A percentile compares a stretch with the other conserved stretches of the same genome.
phyloP scores from a whole-genome alignment of 1,140 invertebrate species.

The Eulimnadia texana region DNA sequence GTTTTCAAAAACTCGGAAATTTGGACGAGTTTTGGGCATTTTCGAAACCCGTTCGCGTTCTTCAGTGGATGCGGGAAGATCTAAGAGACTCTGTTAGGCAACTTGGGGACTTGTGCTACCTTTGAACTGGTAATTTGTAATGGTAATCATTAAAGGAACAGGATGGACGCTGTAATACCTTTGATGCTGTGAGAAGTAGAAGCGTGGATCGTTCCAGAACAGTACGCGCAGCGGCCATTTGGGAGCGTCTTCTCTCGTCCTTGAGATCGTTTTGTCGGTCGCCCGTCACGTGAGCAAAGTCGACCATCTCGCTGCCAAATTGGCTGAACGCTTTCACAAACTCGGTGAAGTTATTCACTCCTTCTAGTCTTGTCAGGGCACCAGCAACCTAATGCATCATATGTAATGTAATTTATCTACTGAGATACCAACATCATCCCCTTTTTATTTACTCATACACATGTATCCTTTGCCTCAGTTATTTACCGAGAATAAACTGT shows the following conservation, averaged over 20 bases:
- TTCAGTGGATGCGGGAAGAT: no score
- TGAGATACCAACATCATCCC: no score
- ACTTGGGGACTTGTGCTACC: no score
- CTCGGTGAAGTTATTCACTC: constrained; percentile 92
- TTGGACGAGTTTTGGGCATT: no score
- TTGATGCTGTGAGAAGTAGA: constrained; percentile 91
- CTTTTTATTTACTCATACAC: no score
- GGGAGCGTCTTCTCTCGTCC: constrained; percentile 82
- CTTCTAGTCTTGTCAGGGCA: constrained; percentile 74
- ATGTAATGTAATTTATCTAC: background rate
- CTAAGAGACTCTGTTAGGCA: no score
- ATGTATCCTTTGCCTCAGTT: no score
- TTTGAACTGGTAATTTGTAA: no score
- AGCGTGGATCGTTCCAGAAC: constrained; percentile 94
- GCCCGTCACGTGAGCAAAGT: constrained; percentile 82
- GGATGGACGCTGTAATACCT: constrained; percentile 37
- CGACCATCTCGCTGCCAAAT: constrained; percentile 97
- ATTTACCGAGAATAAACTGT: no score
- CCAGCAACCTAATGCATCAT: constrained; percentile 31
- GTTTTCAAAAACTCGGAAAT: no score
- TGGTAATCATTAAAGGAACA: no score
- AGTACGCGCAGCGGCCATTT: constrained; percentile 86
- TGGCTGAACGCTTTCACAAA: constrained; percentile 97
- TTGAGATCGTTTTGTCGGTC: constrained; percentile 74
- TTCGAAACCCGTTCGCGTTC: no score